A percentile compares a stretch with the other conserved stretches of the same genome.
phyloP scores from a whole-genome alignment of 2,113 vertebrate genomes.

The Platichthys flesus region DNA sequence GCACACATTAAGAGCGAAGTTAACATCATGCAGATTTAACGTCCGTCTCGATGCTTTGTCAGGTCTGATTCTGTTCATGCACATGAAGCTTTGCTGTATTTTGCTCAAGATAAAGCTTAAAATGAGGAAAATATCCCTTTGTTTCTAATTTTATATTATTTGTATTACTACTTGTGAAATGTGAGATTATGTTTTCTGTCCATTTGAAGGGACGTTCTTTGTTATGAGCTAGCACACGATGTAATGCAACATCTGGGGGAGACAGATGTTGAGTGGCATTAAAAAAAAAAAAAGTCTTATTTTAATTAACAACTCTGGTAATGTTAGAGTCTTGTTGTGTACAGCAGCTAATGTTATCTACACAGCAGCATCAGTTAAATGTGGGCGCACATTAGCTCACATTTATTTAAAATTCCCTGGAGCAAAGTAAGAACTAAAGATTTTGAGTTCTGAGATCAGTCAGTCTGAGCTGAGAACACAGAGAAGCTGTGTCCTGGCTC shows the following conservation, averaged over 20 bases:
- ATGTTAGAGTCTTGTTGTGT: background rate
- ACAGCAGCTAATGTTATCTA: background rate
- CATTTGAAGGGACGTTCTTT: background rate
- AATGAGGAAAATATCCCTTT: background rate
- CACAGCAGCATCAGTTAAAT: background rate
- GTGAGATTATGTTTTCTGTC: background rate
- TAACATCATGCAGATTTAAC: slow-evolving; percentile 43
- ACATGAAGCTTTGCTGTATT: background rate
- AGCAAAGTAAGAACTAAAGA: too few relatives aligned
- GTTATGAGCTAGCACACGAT: background rate
- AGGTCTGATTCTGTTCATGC: background rate
- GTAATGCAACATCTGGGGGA: background rate
- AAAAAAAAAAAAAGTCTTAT: background rate
- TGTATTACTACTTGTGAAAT: background rate
- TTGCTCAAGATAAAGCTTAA: background rate
- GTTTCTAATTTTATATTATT: background rate
- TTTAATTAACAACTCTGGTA: background rate
- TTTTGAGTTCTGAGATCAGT: too few relatives aligned
- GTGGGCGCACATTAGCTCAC: too few relatives aligned
- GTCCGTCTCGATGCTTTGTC: background rate
- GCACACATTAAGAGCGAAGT: background rate
- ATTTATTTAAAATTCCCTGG: too few relatives aligned
- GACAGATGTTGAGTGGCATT: background rate
- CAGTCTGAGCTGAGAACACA: too few relatives aligned
- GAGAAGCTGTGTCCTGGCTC: too few relatives aligned